These are phyloP conservation scores for Enteromius thamalakanensis DNA, from an alignment of 2,797 vertebrate species.

Conservation along the genomic window DNA sequence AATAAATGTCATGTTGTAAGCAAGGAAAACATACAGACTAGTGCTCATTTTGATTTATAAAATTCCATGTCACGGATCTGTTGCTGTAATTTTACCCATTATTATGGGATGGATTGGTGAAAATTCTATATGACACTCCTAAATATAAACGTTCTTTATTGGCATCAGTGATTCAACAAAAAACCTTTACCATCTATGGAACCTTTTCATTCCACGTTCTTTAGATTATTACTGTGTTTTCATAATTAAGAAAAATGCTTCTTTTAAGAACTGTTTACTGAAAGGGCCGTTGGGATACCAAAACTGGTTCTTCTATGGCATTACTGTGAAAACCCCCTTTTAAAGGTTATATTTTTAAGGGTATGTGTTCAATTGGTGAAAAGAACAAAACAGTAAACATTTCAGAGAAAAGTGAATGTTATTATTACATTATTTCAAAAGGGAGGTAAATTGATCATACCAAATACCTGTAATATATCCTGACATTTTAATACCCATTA, in stretches of 20 bases:
- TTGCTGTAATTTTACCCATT: not conserved
- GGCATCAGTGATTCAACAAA: not conserved
- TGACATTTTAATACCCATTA: conserved; percentile 14
- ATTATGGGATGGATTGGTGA: not conserved
- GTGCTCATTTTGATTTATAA: not conserved
- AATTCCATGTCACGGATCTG: not conserved
- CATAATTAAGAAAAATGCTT: not conserved
- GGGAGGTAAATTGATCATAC: not conserved
- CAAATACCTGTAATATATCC: not conserved
- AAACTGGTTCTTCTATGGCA: not conserved
- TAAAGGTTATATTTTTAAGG: not conserved
- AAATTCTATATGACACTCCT: not conserved
- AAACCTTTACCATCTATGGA: not conserved
- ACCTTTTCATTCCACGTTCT: not conserved
- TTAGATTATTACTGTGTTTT: not conserved
- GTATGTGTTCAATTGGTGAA: not conserved
- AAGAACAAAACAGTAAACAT: not conserved
- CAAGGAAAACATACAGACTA: not conserved
- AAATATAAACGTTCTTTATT: not conserved
- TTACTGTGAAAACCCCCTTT: not conserved
- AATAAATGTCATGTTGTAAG: not conserved
- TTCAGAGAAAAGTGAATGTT: not conserved
- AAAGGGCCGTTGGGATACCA: too few relatives aligned
- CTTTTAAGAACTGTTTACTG: not conserved
- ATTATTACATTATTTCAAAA: not conserved